phyloP scores from a whole-genome alignment of 2,113 vertebrate genomes.

The Myiagra hebetior region DNA sequence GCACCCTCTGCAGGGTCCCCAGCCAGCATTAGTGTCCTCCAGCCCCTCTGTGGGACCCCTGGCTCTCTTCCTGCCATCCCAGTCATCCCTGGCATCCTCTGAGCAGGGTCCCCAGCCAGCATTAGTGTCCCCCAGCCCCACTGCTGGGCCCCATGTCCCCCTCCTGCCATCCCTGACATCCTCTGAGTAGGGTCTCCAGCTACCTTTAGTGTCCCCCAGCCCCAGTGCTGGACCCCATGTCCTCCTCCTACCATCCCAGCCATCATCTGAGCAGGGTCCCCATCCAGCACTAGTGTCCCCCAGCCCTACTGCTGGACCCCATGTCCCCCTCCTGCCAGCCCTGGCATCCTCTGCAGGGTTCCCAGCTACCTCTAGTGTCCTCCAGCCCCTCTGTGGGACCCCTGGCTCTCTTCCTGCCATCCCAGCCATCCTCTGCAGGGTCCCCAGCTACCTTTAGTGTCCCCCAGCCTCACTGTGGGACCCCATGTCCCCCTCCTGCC shows the following conservation, averaged over 20 bases:
- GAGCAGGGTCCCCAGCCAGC: rapidly evolving
- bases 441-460: neutral
- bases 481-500: too few species aligned
- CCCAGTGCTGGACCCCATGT: rapidly evolving
- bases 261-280: rapidly evolving
- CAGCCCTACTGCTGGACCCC: neutral
- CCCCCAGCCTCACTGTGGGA: neutral
- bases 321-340: too few species aligned
- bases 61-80: neutral
- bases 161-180: neutral
- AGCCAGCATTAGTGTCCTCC: rapidly evolving
- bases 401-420: too few species aligned
- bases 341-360: too few species aligned
- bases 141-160: rapidly evolving
- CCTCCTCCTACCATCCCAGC: neutral
- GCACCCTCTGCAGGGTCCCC: neutral
- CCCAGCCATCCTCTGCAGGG: too few species aligned
- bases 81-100: neutral
- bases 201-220: rapidly evolving
- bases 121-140: neutral
- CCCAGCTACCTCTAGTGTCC: neutral
- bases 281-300: neutral
- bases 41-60: too few species aligned
- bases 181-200: neutral
- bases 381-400: neutral